Evolutionary conservation across 1,140 invertebrate genomes (phyloP).

Genomic region (Mesaphorura yosii): DNA sequence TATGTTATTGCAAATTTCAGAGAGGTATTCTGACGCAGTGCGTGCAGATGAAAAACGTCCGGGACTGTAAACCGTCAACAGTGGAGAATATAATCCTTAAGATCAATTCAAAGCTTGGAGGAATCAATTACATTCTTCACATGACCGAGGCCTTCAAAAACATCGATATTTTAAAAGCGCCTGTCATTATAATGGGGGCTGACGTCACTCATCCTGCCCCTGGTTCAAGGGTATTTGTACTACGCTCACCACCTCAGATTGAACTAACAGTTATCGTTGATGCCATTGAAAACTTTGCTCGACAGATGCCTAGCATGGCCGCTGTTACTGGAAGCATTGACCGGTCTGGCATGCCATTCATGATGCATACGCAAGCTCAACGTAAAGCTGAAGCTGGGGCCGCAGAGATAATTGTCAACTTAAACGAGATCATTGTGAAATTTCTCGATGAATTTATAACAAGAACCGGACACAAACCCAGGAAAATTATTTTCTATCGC

Average conservation of each 20-base stretch:
- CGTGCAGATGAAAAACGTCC: constrained; percentile 49
- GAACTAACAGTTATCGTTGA: too few species aligned
- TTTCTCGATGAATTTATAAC: constrained; percentile 30
- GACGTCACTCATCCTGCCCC: constrained; percentile 79
- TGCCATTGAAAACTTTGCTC: too few species aligned
- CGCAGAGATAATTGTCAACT: constrained; percentile 32
- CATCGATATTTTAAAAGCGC: constrained; percentile 35
- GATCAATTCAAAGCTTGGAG: constrained; percentile 74
- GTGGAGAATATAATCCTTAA: constrained; percentile 66
- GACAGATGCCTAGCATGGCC: constrained; percentile 13
- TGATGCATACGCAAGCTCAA: constrained; percentile 17
- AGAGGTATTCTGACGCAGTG: constrained; percentile 68
- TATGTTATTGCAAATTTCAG: background rate
- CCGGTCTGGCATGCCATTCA: constrained; percentile 13
- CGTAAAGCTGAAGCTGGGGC: constrained; percentile 2
- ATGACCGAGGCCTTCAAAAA: background rate
- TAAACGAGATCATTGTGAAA: constrained; percentile 31
- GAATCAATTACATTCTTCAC: constrained; percentile 57
- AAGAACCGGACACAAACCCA: constrained; percentile 29
- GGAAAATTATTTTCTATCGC: constrained; percentile 37
- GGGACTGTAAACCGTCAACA: constrained; percentile 39
- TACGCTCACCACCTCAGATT: too few species aligned
- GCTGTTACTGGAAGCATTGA: constrained; percentile 22
- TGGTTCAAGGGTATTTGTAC: constrained; percentile 30
- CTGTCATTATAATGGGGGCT: constrained; percentile 63